These are phyloP conservation scores for Drosophila willistoni DNA, from an alignment of 1,140 invertebrate genomes.

Conservation along the genomic window DNA sequence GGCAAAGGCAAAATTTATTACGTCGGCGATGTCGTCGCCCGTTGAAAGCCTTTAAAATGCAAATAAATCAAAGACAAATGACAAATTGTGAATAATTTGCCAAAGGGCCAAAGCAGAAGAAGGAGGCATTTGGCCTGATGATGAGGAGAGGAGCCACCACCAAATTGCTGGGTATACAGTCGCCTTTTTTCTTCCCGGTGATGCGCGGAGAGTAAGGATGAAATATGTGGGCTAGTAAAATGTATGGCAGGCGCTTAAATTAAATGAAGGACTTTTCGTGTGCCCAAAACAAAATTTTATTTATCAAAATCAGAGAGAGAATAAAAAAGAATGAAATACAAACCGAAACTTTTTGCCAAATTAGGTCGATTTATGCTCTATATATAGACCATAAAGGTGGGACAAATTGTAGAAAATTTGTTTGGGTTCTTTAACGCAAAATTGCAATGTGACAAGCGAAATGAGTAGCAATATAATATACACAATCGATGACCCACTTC, in stretches of 20 bases:
- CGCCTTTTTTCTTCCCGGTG: background rate
- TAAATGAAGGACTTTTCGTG: constrained; percentile 73
- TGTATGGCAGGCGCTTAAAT: constrained; percentile 77
- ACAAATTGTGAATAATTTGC: constrained; percentile 82
- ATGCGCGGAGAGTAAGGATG: constrained; percentile 11
- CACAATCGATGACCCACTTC: background rate
- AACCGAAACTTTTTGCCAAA: constrained; percentile 20
- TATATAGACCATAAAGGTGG: background rate
- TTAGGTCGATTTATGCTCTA: constrained; percentile 19
- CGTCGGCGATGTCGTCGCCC: constrained; percentile 69
- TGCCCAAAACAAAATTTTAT: constrained; percentile 10
- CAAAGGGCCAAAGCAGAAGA: constrained; percentile 63
- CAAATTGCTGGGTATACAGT: constrained; percentile 2
- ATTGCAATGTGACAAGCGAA: background rate
- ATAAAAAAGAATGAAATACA: constrained; percentile 18
- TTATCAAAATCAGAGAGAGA: constrained; percentile 13
- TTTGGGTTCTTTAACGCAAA: background rate
- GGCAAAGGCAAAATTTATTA: constrained; percentile 71
- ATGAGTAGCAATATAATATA: background rate
- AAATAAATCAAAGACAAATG: constrained; percentile 82
- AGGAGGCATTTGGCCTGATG: background rate
- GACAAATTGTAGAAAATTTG: constrained; percentile 1
- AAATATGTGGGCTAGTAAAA: constrained; percentile 76
- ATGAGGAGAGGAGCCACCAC: background rate
- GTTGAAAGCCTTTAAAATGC: constrained; percentile 82